Evolutionary conservation across 2,113 vertebrate species (phyloP).

Genomic region (Larimichthys crocea): DNA sequence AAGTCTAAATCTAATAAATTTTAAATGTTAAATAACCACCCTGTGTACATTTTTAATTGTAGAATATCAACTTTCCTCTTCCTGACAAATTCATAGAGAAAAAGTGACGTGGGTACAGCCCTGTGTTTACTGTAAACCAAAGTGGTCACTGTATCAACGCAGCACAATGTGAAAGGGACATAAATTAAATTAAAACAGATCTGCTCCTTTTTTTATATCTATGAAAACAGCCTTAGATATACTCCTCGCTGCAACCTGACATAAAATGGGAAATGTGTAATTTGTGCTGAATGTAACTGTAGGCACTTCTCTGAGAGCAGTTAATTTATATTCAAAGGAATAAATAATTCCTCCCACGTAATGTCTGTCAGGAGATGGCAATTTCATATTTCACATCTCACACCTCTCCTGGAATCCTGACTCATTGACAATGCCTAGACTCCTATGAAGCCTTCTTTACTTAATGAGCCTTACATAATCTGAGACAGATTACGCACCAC

Average conservation of each 20-base stretch:
- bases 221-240: conserved; percentile 2
- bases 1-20: background rate
- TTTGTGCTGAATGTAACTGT: conserved; percentile 21
- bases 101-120: background rate
- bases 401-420: conserved; percentile 54
- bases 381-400: conserved; percentile 53
- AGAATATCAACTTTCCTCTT: background rate
- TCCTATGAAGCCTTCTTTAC: conserved; percentile 39
- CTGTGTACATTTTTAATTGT: background rate
- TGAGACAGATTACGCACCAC: conserved; percentile 52
- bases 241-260: background rate
- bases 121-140: background rate
- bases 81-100: background rate
- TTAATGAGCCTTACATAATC: conserved; percentile 59
- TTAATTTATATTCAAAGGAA: conserved; percentile 56
- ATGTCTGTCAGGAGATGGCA: conserved; percentile 64
- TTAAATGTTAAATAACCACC: background rate
- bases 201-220: background rate
- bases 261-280: conserved; percentile 27
- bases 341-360: conserved; percentile 54
- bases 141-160: background rate
- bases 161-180: background rate
- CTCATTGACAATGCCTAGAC: conserved; percentile 49
- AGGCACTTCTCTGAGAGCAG: conserved; percentile 20
- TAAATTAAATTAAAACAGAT: background rate